phyloP scores from a whole-genome alignment of 2,113 vertebrate genomes.

The Eleginops maclovinus region DNA sequence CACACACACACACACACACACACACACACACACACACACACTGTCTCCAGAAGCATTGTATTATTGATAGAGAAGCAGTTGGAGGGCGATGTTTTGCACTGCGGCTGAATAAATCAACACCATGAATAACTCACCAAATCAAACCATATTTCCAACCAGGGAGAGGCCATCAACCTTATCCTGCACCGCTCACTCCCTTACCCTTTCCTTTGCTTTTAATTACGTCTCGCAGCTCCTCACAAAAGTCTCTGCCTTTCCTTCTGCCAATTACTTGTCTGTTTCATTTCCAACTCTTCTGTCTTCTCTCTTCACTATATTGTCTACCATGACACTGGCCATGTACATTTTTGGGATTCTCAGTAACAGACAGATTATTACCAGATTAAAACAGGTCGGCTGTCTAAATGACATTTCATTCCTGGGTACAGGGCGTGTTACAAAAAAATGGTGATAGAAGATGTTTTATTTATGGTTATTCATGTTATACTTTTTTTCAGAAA shows the following conservation, averaged over 20 bases:
- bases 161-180: conserved; percentile 63
- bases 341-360: neutral
- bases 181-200: conserved; percentile 18
- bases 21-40: conserved; percentile 18
- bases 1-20: conserved; percentile 23
- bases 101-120: conserved; percentile 69
- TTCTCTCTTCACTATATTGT: neutral
- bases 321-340: too few relatives aligned
- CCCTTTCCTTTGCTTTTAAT: conserved; percentile 22
- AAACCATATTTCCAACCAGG: conserved; percentile 65
- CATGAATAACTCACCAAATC: conserved; percentile 74
- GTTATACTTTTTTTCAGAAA: too few relatives aligned
- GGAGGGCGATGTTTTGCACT: conserved; percentile 66
- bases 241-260: neutral
- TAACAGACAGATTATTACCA: neutral
- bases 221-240: neutral
- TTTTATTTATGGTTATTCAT: too few relatives aligned
- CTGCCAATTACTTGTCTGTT: neutral
- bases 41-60: conserved; percentile 63
- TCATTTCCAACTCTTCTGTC: neutral
- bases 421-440: too few relatives aligned
- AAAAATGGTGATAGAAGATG: too few relatives aligned
- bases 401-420: too few relatives aligned
- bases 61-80: conserved; percentile 73
- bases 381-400: too few relatives aligned